Conservation (phyloP, 2,797 vertebrate genomes). For the Sphenopsis melanotis region DNA sequence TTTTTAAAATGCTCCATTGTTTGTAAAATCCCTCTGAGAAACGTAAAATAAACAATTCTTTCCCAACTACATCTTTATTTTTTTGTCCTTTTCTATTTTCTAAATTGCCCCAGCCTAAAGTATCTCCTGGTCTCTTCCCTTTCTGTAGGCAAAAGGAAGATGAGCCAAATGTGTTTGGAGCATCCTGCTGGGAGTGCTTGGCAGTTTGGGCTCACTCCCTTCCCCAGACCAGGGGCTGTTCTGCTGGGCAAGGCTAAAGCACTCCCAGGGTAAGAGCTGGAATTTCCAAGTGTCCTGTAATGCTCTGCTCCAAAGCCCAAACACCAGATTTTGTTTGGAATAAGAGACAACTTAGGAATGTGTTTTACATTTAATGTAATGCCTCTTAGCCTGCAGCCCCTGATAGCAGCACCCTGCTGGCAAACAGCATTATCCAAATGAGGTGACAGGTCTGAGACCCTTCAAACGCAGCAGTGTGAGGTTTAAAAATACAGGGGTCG, state of each 20-base stretch:
- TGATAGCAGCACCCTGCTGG: background rate
- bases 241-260: background rate
- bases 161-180: background rate
- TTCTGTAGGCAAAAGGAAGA: accelerated
- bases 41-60: constrained; percentile 62
- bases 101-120: background rate
- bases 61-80: constrained; percentile 34
- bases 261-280: background rate
- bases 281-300: background rate
- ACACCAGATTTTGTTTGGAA: background rate
- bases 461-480: background rate
- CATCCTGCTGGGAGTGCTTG: background rate
- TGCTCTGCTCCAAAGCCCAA: background rate
- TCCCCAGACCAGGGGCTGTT: background rate
- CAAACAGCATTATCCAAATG: background rate
- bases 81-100: background rate
- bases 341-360: background rate
- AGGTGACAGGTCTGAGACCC: background rate
- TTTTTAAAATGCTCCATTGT: constrained; percentile 64
- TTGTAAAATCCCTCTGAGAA: constrained; percentile 65
- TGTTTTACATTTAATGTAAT: background rate
- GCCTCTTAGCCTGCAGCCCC: background rate
- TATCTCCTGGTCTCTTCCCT: background rate
- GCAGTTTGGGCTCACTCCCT: accelerated
- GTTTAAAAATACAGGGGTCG: background rate